Evolutionary conservation across 2,888 invertebrate species (phyloP).

Genomic region (Liopterus haemorrhoidalis): DNA sequence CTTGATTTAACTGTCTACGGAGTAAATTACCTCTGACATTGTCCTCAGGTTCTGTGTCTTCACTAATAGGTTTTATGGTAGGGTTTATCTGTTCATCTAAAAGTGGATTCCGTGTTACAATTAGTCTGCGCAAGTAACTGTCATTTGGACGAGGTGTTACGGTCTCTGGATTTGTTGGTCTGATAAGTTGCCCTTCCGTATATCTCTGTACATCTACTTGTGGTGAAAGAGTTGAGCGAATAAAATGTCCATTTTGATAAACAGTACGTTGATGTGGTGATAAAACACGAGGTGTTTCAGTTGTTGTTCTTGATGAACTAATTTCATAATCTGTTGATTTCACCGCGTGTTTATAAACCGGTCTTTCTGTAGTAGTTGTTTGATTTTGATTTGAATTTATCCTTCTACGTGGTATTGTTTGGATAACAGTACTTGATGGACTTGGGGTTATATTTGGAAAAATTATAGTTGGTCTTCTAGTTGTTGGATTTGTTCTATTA

Average conservation of each 20-base stretch:
- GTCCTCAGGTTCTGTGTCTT: slow-evolving; percentile 44
- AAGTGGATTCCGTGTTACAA: slow-evolving; percentile 39
- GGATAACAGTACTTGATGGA: slow-evolving; percentile 58
- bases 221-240: slow-evolving; percentile 35
- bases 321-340: slow-evolving; percentile 30
- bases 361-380: slow-evolving; percentile 33
- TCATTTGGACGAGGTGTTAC: slow-evolving; percentile 38
- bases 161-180: slow-evolving; percentile 36
- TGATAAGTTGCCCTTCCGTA: slow-evolving; percentile 40
- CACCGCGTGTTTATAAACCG: slow-evolving; percentile 37
- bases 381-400: slow-evolving; percentile 40
- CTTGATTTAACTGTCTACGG: slow-evolving; percentile 57
- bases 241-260: slow-evolving; percentile 36
- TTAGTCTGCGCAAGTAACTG: slow-evolving; percentile 35
- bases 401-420: slow-evolving; percentile 57
- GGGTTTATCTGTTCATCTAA: slow-evolving; percentile 38
- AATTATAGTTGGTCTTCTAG: slow-evolving; percentile 51
- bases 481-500: slow-evolving; percentile 49
- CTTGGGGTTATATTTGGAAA: slow-evolving; percentile 49
- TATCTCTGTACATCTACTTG: slow-evolving; percentile 31
- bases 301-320: slow-evolving; percentile 37
- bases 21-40: slow-evolving; percentile 54
- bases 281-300: slow-evolving; percentile 41
- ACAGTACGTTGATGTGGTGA: slow-evolving; percentile 42
- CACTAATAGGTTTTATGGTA: slow-evolving; percentile 50